Percentiles rank a stretch among this genome's conserved stretches.
Conservation (phyloP, 2,113 vertebrate species). For the Corythoichthys intestinalis region DNA sequence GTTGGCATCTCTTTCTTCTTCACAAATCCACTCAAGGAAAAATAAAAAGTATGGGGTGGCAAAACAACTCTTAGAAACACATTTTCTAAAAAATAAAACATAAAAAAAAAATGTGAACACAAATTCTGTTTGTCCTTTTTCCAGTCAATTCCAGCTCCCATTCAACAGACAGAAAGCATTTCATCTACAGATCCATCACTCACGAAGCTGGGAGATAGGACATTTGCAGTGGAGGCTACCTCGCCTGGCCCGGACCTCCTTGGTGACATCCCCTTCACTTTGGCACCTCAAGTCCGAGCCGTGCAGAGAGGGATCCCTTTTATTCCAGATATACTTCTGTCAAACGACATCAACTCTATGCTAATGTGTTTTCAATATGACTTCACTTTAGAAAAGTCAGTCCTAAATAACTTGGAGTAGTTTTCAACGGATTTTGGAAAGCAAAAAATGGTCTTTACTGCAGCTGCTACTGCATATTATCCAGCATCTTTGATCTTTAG, state of each 20-base stretch:
- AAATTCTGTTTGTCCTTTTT: slow-evolving; percentile 12
- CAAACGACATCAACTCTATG: slow-evolving; percentile 76
- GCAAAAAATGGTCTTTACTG: not conserved
- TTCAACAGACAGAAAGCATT: slow-evolving; percentile 17
- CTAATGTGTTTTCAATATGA: slow-evolving; percentile 89
- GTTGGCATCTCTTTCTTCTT: too few relatives aligned
- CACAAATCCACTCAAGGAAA: too few relatives aligned
- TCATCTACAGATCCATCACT: slow-evolving; percentile 39
- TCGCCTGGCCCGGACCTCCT: slow-evolving; percentile 80
- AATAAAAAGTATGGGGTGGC: too few relatives aligned
- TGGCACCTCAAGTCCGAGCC: slow-evolving; percentile 86
- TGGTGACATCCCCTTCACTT: slow-evolving; percentile 86
- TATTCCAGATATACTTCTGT: slow-evolving; percentile 76
- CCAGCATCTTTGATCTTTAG: not conserved
- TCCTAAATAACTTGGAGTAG: slow-evolving; percentile 77
- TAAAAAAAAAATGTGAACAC: not conserved
- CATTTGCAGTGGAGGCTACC: slow-evolving; percentile 53
- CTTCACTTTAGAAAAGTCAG: slow-evolving; percentile 94
- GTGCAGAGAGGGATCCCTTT: slow-evolving; percentile 72
- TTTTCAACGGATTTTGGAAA: not conserved
- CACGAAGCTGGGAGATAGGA: not conserved
- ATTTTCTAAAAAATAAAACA: too few relatives aligned
- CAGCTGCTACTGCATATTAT: not conserved
- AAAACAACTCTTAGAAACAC: too few relatives aligned
- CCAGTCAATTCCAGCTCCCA: slow-evolving; percentile 32